These are phyloP conservation scores for Coregonus sp. DNA, from an alignment of 2,797 vertebrate species.

Conservation along the genomic window DNA sequence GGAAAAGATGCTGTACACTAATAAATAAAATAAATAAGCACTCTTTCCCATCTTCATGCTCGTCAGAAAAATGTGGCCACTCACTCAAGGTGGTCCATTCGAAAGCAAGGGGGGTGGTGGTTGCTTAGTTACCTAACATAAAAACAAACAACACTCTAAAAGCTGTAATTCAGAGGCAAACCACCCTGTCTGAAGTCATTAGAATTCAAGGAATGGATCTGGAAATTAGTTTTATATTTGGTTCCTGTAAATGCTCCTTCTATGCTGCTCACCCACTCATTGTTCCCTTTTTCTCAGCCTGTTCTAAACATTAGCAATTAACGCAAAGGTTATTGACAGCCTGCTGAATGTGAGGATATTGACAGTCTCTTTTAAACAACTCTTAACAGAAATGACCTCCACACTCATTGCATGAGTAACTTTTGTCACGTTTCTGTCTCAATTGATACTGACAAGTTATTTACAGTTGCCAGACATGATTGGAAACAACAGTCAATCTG, in stretches of 20 bases:
- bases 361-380: no score
- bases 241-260: not conserved
- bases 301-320: not conserved
- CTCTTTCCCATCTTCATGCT: constrained; percentile 3
- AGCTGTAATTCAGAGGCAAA: constrained; percentile 30
- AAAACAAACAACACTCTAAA: constrained; percentile 40
- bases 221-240: constrained; percentile 41
- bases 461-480: not conserved
- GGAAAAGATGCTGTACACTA: not conserved
- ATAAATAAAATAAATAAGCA: not conserved
- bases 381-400: not conserved
- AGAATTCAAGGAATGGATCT: constrained; percentile 38
- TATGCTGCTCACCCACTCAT: not conserved
- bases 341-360: not conserved
- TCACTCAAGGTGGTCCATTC: constrained; percentile 40
- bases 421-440: not conserved
- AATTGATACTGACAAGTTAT: not conserved
- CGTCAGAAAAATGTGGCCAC: constrained; percentile 20
- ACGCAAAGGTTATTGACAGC: not conserved
- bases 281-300: not conserved
- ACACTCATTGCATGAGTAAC: not conserved
- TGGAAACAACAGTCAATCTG: not conserved
- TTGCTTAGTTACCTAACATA: constrained; percentile 31
- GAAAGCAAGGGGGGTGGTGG: constrained; percentile 24
- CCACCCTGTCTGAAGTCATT: constrained; percentile 37